These are phyloP conservation scores for Nineta flava DNA, from an alignment of 2,888 invertebrate species.

Conservation along the genomic window DNA sequence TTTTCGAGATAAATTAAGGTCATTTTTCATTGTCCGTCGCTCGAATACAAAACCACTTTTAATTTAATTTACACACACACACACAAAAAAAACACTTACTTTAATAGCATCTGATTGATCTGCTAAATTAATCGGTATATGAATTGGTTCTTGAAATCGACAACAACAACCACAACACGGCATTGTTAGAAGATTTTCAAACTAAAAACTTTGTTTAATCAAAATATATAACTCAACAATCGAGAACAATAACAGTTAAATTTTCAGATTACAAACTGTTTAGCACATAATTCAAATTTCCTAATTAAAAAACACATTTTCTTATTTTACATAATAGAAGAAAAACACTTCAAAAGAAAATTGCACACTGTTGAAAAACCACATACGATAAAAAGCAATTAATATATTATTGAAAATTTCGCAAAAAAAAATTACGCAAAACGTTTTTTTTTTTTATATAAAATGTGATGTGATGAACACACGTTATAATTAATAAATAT, in stretches of 20 bases:
- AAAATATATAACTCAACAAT: not conserved
- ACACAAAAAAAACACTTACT: slow-evolving; percentile 34
- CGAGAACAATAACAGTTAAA: not conserved
- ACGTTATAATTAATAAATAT: too few species aligned
- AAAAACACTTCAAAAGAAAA: too few species aligned
- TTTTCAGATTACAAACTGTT: not conserved
- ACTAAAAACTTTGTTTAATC: not conserved
- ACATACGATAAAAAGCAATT: not conserved
- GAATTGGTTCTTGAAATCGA: slow-evolving; percentile 49
- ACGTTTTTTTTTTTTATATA: too few species aligned
- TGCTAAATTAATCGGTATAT: slow-evolving; percentile 57
- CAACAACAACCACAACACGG: slow-evolving; percentile 53
- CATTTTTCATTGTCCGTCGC: too few species aligned
- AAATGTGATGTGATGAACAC: too few species aligned
- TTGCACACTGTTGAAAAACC: too few species aligned
- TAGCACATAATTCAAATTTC: not conserved
- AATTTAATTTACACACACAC: too few species aligned
- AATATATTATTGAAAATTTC: not conserved
- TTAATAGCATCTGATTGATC: slow-evolving; percentile 64
- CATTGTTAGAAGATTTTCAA: slow-evolving; percentile 25
- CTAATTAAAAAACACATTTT: not conserved
- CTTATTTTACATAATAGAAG: too few species aligned
- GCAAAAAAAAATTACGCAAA: not conserved
- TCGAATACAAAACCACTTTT: too few species aligned
- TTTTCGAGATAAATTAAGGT: too few species aligned